Evolutionary conservation across 2,888 invertebrate genomes (phyloP).

Genomic region (Pachydiplax longipennis): DNA sequence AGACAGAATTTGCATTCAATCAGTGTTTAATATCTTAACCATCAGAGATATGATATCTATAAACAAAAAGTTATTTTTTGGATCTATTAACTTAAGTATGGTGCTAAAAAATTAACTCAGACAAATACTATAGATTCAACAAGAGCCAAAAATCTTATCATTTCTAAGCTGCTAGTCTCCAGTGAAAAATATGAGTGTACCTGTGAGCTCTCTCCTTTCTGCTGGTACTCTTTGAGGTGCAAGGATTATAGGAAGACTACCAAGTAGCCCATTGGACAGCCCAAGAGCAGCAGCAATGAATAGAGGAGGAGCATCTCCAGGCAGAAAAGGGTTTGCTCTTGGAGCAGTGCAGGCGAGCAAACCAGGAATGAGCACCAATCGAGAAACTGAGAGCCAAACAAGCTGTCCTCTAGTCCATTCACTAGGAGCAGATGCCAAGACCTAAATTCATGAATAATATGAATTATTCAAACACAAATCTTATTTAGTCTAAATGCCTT

Average conservation of each 20-base stretch:
- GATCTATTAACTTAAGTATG: too few relatives aligned
- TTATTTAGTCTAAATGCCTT: too few relatives aligned
- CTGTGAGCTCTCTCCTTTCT: slow-evolving; percentile 86
- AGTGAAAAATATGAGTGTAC: slow-evolving; percentile 59
- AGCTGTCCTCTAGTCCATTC: slow-evolving; percentile 84
- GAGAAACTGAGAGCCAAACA: slow-evolving; percentile 74
- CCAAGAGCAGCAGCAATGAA: slow-evolving; percentile 75
- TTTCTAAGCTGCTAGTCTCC: neutral
- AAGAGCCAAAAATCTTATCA: neutral
- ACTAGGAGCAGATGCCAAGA: slow-evolving; percentile 80
- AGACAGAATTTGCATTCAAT: too few relatives aligned
- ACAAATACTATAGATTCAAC: neutral
- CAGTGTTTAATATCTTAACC: too few relatives aligned
- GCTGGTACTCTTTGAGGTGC: slow-evolving; percentile 87
- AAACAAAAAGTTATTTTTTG: too few relatives aligned
- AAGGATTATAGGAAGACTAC: slow-evolving; percentile 91
- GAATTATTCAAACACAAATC: neutral
- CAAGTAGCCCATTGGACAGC: slow-evolving; percentile 85
- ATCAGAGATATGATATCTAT: too few relatives aligned
- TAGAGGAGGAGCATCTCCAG: slow-evolving; percentile 71
- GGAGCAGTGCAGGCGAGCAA: slow-evolving; percentile 84
- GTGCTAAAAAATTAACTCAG: too few relatives aligned
- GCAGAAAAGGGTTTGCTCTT: slow-evolving; percentile 74
- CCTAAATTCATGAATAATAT: slow-evolving; percentile 58
- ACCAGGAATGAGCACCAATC: slow-evolving; percentile 80